These are phyloP conservation scores for Protobothrops flavoviridis DNA, from an alignment of 2,113 vertebrate genomes.

Conservation along the genomic window DNA sequence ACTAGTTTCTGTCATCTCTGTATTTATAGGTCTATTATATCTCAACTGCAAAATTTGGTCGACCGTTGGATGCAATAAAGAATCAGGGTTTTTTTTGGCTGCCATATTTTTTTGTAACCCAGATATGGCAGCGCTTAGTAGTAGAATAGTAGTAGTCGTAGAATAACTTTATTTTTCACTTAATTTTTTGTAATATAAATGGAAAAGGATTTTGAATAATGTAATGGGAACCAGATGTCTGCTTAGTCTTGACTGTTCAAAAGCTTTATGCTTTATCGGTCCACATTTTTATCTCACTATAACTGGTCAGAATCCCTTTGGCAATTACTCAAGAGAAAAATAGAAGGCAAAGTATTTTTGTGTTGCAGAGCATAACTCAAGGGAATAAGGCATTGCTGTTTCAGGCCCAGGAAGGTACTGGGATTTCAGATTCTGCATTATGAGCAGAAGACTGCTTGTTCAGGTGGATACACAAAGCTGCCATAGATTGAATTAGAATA, in stretches of 20 bases:
- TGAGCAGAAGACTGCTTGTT: background rate
- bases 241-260: background rate
- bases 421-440: background rate
- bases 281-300: background rate
- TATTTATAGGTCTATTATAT: background rate
- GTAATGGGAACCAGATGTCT: background rate
- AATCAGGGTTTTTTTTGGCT: background rate
- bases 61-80: background rate
- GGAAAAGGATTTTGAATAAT: background rate
- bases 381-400: background rate
- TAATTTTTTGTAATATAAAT: accelerated
- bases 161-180: background rate
- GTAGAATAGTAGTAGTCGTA: too few species aligned
- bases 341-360: background rate
- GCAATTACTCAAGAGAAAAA: background rate
- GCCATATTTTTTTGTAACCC: background rate
- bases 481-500: background rate
- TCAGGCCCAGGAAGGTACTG: background rate
- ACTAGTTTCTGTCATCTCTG: background rate
- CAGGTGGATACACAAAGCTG: background rate
- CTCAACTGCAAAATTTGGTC: background rate
- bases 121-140: background rate
- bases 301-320: background rate
- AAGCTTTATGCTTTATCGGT: accelerated
- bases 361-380: background rate